Base-by-base conservation (phyloP, 1,140 invertebrate genomes). In the Danaus melanippus region DNA sequence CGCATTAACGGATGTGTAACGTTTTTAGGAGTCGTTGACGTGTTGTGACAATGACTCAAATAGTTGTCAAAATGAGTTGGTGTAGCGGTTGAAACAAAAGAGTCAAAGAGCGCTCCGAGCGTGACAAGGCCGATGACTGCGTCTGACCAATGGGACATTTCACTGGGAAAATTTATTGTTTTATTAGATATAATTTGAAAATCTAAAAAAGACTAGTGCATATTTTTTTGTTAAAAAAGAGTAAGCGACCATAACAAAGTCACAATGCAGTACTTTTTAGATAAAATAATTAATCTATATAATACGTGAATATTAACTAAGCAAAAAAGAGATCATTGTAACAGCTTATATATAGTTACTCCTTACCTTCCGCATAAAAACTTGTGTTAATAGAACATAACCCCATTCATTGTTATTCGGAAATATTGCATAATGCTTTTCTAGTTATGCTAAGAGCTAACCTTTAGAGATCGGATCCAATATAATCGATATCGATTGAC, bases 81-180 rank as follows among this genome's bases (percentile, higher is more conserved):
- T 55, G 51, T 48, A 46, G 42, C 50, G 50, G 46, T 67, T 69
- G 67, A 83, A 85, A 85, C 82, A 85, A 85, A 80, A 76, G 76
- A 66, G 48, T 50, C 76, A 79, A 46, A 61, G 44, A 74, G 67
- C 78, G 78, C 60, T 65, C 76, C 78, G 77, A 64, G 65, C 63
- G 69, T 72, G 79, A 32, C 21, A 85, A 85, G 82, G 82, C 77
- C 79, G 71, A 65, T 82, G 71, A 74, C 73, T 69, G 72, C 66
- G 69, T 69, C 48, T 49, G 42, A 46, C 50, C 52, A 53, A 65
- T 69, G 55, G 57, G 58, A 68, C 67, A 51, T 54, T 65, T 54
- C 67, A 69, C 69, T 64, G 77, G 79, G 67, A 71, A 82, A 79
- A 79, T 76, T 76, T 69, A 58, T 51, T 69, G 53, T 64, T 32